Conservation (phyloP, 2,888 invertebrate genomes). For the Portevinia maculata region DNA sequence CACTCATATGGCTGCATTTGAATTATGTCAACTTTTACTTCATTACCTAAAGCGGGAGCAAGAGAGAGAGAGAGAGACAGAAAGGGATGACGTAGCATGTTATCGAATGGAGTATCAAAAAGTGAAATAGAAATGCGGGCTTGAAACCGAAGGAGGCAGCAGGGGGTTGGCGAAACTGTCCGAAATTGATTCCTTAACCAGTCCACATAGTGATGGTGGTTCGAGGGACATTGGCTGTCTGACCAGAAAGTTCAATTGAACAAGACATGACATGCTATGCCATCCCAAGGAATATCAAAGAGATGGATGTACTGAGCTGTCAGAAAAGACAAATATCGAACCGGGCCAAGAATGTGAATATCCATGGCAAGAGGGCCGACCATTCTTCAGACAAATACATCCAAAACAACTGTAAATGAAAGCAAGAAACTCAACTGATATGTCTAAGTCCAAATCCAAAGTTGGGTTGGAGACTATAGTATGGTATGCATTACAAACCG, state of each 20-base stretch:
- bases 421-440: slow-evolving; percentile 36
- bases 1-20: slow-evolving; percentile 81
- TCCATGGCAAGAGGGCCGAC: slow-evolving; percentile 19
- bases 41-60: slow-evolving; percentile 37
- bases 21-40: slow-evolving; percentile 82
- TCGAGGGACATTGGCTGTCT: slow-evolving; percentile 21
- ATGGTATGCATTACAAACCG: slow-evolving; percentile 63
- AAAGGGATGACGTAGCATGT: slow-evolving; percentile 21
- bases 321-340: slow-evolving; percentile 67
- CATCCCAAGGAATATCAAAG: slow-evolving; percentile 68
- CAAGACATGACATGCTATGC: slow-evolving; percentile 47
- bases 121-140: slow-evolving; percentile 22
- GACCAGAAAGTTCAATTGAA: slow-evolving; percentile 63
- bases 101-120: neutral
- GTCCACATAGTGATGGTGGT: slow-evolving; percentile 3
- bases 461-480: neutral
- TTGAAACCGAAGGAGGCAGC: too few species aligned
- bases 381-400: slow-evolving; percentile 47
- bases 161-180: slow-evolving; percentile 22
- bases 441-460: slow-evolving; percentile 25
- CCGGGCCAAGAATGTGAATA: slow-evolving; percentile 29
- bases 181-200: slow-evolving; percentile 65
- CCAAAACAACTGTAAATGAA: slow-evolving; percentile 44
- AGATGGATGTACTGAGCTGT: slow-evolving; percentile 61
- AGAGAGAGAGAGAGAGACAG: neutral